A percentile compares a stretch with the other conserved stretches of the same genome.
Evolutionary conservation across 2,113 vertebrate genomes (phyloP).

Genomic region (Archocentrus centrarchus): DNA sequence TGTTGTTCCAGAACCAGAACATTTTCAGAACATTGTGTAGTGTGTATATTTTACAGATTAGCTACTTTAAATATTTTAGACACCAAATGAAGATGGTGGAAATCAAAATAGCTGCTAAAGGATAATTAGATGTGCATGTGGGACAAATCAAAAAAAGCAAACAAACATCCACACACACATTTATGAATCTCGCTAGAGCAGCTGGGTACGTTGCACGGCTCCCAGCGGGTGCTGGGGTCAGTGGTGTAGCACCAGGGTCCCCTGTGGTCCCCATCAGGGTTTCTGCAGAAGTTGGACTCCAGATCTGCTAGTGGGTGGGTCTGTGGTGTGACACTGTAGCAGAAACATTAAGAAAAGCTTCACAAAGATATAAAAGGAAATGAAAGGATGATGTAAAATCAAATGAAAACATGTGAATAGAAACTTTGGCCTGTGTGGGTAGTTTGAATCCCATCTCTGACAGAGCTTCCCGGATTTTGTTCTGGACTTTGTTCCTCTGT

Average conservation of each 20-base stretch:
- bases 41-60: neutral
- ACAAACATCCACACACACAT: neutral
- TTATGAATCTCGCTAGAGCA: conserved; percentile 72
- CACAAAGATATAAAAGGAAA: neutral
- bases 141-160: neutral
- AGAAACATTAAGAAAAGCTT: neutral
- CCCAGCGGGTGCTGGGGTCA: conserved; percentile 76
- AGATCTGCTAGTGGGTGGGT: conserved; percentile 73
- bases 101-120: neutral
- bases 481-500: conserved; percentile 80
- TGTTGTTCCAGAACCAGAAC: neutral
- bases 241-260: conserved; percentile 86
- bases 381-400: neutral
- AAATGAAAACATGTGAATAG: neutral
- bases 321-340: conserved; percentile 67
- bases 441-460: conserved; percentile 73
- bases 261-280: conserved; percentile 76
- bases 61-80: neutral
- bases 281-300: conserved; percentile 83
- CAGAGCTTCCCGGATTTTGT: conserved; percentile 72
- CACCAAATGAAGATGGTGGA: neutral
- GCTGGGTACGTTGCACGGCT: conserved; percentile 74
- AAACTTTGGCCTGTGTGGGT: conserved; percentile 79
- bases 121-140: neutral
- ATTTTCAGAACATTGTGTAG: neutral